Base-by-base conservation (phyloP, 2,113 vertebrate genomes). In the Casuarius casuarius region DNA sequence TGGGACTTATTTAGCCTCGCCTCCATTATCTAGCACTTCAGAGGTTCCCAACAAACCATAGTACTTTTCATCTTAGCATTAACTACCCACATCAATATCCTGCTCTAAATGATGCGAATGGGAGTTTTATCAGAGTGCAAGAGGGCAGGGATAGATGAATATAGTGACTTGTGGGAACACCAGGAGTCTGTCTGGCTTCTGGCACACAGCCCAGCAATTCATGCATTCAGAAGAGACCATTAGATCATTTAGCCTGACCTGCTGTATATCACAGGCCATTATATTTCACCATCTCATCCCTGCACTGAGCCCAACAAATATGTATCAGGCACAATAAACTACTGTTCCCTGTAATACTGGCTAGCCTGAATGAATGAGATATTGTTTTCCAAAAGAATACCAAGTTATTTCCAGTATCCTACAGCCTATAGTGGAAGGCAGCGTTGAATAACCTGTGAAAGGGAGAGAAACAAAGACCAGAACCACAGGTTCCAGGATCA, bases 181-280 rank as follows among this genome's bases (percentile, higher is more conserved):
- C 52, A 91, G 89, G 89, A 95, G 91, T 25, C 94, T 80, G 67
- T 18, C 87, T 93, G 94, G 82, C 90, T 94, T 92, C 89, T 95
- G 94, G 95, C 92, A 92, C n/a, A 12, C 12, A 85, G 91, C 91
- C 94, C 77, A 94, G 89, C 54, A 84, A 76, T 79, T 79, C 58
- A 2, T 54, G 33, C 70, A 73, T 82, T 87, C 66, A 82, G 65
- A 65, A 73, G 58, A 89, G 73, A 89, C 89, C 81, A 94, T 84
- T 73, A 91, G 80, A 89, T 82, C 73, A 80, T 74, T 94, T 76
- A 96, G 54, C 46, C 81, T 8, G 25, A 92, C 84, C 81, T 48
- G 80, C 84, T 80, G 71, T 87, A 91, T 89, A 94, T 87, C 87
- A 94, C 74, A 83, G 82, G 31, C 71, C 59, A 62, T 74, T 87